Conservation (phyloP, 2,113 vertebrate genomes). For the Herpailurus yagouaroundi region DNA sequence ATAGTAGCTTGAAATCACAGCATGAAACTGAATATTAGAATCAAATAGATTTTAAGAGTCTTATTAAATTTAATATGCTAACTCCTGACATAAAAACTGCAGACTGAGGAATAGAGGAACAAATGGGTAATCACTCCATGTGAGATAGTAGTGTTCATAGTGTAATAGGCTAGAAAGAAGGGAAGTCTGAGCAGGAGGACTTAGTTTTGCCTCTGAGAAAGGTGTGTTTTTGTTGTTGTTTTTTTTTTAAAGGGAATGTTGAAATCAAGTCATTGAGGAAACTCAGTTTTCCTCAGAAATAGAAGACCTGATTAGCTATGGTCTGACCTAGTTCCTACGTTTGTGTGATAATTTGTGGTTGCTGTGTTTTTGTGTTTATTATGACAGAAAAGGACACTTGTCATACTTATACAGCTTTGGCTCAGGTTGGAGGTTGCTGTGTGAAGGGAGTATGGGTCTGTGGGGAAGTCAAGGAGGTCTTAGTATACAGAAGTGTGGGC, state of each 20-base stretch:
- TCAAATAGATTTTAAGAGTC: neutral
- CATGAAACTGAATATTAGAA: neutral
- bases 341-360: neutral
- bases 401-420: neutral
- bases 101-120: neutral
- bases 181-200: neutral
- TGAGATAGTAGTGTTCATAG: neutral
- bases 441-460: neutral
- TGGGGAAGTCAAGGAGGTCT: neutral
- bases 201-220: neutral
- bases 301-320: neutral
- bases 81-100: neutral
- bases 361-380: neutral
- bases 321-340: neutral
- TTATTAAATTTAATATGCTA: constrained; percentile 39
- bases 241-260: neutral
- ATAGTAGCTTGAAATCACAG: neutral
- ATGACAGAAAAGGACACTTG: neutral
- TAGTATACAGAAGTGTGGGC: neutral
- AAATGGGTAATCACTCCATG: neutral
- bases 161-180: neutral
- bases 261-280: neutral
- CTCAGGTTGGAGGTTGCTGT: neutral
- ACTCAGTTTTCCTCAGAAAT: neutral
- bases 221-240: no score